Conservation (phyloP, 2,888 invertebrate species). For the Morpho achilles region DNA sequence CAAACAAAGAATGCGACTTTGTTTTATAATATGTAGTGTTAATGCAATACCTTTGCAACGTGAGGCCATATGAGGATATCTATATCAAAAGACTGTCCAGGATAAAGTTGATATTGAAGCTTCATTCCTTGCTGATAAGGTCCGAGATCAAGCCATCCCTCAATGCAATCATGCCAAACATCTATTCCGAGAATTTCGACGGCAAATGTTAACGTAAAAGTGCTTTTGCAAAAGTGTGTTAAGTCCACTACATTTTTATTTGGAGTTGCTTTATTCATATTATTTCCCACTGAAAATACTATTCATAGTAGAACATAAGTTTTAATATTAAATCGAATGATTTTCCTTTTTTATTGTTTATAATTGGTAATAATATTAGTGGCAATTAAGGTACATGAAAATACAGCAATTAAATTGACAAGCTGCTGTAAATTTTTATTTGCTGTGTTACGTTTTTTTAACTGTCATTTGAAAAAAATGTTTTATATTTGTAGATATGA, state of each 20-base stretch:
- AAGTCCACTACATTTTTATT: slow-evolving; percentile 22
- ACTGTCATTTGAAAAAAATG: too few species aligned
- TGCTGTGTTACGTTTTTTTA: too few species aligned
- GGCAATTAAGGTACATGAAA: too few species aligned
- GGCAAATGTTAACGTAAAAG: slow-evolving; percentile 58
- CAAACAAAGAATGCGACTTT: too few species aligned
- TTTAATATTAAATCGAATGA: too few species aligned
- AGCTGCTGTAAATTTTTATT: too few species aligned
- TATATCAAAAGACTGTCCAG: slow-evolving; percentile 50
- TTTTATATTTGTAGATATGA: too few species aligned
- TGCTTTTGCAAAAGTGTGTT: slow-evolving; percentile 25
- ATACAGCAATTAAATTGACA: too few species aligned
- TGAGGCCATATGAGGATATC: slow-evolving; percentile 64
- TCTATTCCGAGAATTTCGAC: slow-evolving; percentile 58
- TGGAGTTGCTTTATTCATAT: slow-evolving; percentile 27
- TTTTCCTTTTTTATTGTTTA: too few species aligned
- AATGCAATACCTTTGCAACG: slow-evolving; percentile 50
- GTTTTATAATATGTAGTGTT: too few species aligned
- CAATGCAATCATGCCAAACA: slow-evolving; percentile 53
- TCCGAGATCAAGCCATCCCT: slow-evolving; percentile 53
- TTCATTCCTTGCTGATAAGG: slow-evolving; percentile 47
- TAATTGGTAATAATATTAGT: too few species aligned
- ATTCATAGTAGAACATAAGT: too few species aligned
- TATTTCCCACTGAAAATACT: not conserved
- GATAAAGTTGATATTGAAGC: slow-evolving; percentile 55